These are phyloP conservation scores for Gorsachius magnificus DNA, from an alignment of 2,797 vertebrate genomes.

Conservation along the genomic window DNA sequence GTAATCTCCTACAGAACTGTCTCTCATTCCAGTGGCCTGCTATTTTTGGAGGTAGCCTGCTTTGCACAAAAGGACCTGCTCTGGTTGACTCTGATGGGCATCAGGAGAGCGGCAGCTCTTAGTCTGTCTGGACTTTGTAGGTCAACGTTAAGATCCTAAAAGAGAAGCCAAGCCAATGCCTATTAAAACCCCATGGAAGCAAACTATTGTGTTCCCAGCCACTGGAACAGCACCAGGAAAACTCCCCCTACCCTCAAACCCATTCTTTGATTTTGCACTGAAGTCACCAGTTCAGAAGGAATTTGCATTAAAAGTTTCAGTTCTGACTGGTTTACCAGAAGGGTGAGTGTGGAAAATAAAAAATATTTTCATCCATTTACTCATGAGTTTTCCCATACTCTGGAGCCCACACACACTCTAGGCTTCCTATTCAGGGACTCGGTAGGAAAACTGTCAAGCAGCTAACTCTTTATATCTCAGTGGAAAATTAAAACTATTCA, in stretches of 20 bases:
- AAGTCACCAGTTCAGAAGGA: background rate
- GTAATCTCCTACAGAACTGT: background rate
- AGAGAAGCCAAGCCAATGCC: background rate
- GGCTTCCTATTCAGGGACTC: constrained; percentile 5
- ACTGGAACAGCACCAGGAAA: background rate
- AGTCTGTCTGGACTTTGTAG: background rate
- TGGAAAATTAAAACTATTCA: constrained; percentile 42
- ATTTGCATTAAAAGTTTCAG: background rate
- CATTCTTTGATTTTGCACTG: background rate
- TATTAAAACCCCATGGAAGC: background rate
- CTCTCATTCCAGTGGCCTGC: background rate
- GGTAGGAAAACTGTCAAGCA: constrained; percentile 11
- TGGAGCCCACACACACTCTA: constrained; percentile 19
- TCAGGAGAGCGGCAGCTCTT: background rate
- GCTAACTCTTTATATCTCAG: background rate
- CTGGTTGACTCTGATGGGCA: background rate
- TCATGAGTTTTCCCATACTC: constrained; percentile 38
- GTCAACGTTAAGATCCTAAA: background rate
- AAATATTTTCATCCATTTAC: background rate
- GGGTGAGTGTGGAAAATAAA: background rate
- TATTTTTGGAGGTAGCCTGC: background rate
- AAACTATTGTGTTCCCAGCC: background rate
- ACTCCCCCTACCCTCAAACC: accelerated
- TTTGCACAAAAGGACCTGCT: background rate
- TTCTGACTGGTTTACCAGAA: background rate